Conservation (phyloP, 2,797 vertebrate genomes). For the Chaunax sp. region DNA sequence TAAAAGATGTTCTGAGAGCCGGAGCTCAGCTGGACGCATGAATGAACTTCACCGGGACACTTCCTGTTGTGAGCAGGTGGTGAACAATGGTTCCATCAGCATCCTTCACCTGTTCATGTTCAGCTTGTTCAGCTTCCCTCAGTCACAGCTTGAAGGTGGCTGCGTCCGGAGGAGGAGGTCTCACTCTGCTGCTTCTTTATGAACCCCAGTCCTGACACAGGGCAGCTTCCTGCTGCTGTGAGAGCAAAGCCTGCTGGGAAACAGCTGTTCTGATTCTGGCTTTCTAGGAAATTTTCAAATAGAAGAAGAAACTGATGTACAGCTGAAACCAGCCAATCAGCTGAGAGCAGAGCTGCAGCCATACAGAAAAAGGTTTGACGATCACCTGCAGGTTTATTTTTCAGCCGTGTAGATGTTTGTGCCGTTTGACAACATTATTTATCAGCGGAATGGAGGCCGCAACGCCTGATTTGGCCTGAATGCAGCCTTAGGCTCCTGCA, state of each 20-base stretch:
- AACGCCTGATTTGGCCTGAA: too few species aligned
- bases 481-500: too few species aligned
- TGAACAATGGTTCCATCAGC: not conserved
- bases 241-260: slow-evolving; percentile 29
- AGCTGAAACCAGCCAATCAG: not conserved
- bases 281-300: slow-evolving; percentile 11
- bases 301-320: not conserved
- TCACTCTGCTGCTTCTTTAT: slow-evolving; percentile 13
- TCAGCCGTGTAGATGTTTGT: too few species aligned
- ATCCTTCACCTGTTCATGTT: too few species aligned
- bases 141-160: not conserved
- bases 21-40: not conserved
- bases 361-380: not conserved
- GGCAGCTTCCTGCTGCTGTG: not conserved
- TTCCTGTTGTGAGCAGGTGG: not conserved
- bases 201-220: not conserved
- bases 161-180: not conserved
- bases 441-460: not conserved
- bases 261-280: slow-evolving; percentile 13
- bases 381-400: not conserved
- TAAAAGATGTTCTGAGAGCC: not conserved
- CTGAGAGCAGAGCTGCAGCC: not conserved
- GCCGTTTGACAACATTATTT: not conserved
- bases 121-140: not conserved
- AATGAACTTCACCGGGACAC: too few species aligned